Evolutionary conservation across 2,888 invertebrate species (phyloP).

Genomic region (Leptinotarsa juncta): DNA sequence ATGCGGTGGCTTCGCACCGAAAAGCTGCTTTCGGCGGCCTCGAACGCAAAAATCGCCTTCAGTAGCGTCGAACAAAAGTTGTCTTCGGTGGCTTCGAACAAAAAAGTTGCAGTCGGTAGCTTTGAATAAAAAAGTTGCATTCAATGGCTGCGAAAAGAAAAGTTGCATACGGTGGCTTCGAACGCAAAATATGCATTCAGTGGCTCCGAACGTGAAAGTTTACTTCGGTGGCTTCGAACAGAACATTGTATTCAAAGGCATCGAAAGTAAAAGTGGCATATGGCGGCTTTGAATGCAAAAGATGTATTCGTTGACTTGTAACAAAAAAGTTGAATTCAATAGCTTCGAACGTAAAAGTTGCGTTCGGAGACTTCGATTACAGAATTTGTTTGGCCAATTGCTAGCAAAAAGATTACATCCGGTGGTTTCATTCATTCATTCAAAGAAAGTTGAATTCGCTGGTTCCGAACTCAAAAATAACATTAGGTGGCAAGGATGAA

Average conservation of each 20-base stretch:
- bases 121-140: background rate
- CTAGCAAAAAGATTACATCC: background rate
- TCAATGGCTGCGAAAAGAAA: background rate
- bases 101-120: too few relatives aligned
- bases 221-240: too few relatives aligned
- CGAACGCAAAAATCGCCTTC: too few relatives aligned
- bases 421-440: background rate
- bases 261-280: too few relatives aligned
- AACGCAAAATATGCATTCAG: background rate
- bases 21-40: too few relatives aligned
- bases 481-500: background rate
- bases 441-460: too few relatives aligned
- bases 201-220: background rate
- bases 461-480: background rate
- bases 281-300: background rate
- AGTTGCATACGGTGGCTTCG: too few relatives aligned
- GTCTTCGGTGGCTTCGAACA: background rate
- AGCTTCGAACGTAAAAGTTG: too few relatives aligned
- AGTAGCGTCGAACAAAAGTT: too few relatives aligned
- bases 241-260: background rate
- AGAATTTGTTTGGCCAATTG: background rate
- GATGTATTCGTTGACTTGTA: too few relatives aligned
- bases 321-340: background rate
- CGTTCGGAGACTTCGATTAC: background rate
- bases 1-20: background rate